Base-by-base conservation (phyloP, 1,140 invertebrate genomes). In the Pseudobourletiella spinata region DNA sequence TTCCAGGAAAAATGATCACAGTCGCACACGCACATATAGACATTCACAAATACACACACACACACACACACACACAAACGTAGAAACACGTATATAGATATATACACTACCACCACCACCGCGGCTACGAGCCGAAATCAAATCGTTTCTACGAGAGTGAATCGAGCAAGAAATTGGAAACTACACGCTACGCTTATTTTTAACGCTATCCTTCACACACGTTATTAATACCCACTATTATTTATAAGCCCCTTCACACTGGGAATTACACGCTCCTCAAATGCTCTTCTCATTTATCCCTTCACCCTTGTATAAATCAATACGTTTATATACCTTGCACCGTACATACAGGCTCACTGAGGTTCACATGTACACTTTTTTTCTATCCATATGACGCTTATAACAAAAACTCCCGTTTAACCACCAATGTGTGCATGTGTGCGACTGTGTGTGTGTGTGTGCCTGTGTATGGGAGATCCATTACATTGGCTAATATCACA, bases 131-230 rank as follows among this genome's bases (percentile, higher is more conserved):
- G n/a, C n/a, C n/a, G 52, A 57, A 63, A 62, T 67, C 61, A 67
- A 64, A 67, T 67, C 58, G 61, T 44, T 67, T 64, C 48, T 59
- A 57, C 58, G 55, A 61, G 59, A 66, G 55, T 56, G 60, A 61
- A 61, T 67, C 59, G 61, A 68, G 66, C 59, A 65, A 44, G 54
- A 68, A 68, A 68, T 68, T 68, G 66, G 62, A 68, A 61, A 64
- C 52, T 65, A 25, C 57, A 67, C 57, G 58, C 52, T 55, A 57
- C 54, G 60, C 55, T 68, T 64, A 54, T 61, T 64, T 61, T 61
- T 66, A 66, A 66, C 55, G 63, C 55, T 44, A 59, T 29, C 60
- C 52, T 63, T 66, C 65, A 59, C 65, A 63, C 60, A 64, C 39
- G 60, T 44, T 59, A 63, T 66, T 66, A 66, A 66, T 66, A 63